Evolutionary conservation across 30 jellyfish, hydroid and myxozoan genomes (phyloP), one percentile per base, ranked within the genome.

Genomic region (Aurelia aurita complex sp. Pacific): DNA sequence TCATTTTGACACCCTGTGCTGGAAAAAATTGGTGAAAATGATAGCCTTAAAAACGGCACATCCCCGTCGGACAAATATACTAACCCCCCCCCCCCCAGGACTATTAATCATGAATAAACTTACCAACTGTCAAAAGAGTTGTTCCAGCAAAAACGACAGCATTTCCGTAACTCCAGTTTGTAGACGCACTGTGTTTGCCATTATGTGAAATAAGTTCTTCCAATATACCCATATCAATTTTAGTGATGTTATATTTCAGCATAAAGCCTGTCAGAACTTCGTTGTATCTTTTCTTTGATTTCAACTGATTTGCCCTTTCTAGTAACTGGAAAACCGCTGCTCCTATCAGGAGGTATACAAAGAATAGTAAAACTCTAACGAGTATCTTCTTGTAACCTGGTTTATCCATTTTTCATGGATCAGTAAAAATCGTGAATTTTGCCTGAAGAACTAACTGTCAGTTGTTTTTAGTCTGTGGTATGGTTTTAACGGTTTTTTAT

Each of bases 91-190:
- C 51, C 5, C 52, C 52, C 52, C 8, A 9, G 52, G 4, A 9
- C 52, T 23, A 40, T 9, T 3, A 2, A 14, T 9, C 8, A 46
- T 46, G 57, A 46, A 9, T 46, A 46, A 46, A 46, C 91, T 72
- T 71, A 82, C 91, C 91, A 54, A 82, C 91, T 5, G 91, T 82
- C 15, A 82, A 85, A 3, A 82, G 17, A n/a, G 91, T 82, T 36
- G 91, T 35, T 5, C 91, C 91, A 10, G 85, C 79, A 60, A 82
- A 82, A 42, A 69, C 73, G 0, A 82, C 80, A 13, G 91, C 91
- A 57, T 73, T 72, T 29, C 85, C 69, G 23, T 32, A 82, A 33
- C 64, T 82, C 91, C 91, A 82, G 15, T 82, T 68, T 51, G 75
- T 68, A 19, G 77, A 10, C 6, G 36, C 57, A 13, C 77, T 51